Evolutionary conservation across 2,797 vertebrate species (phyloP).

Genomic region (Sebastes variabilis): DNA sequence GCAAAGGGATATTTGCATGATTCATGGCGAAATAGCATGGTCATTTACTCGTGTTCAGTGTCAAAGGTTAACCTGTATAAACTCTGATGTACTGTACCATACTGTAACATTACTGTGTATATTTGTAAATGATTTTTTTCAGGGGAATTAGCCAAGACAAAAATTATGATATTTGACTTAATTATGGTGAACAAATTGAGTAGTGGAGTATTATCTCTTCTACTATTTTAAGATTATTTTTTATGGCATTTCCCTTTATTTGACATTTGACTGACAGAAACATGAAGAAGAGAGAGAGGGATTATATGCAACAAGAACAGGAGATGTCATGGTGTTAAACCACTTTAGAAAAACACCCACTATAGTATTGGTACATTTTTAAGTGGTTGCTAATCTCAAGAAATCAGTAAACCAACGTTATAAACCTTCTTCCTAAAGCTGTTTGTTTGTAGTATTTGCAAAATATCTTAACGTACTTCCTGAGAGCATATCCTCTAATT

Average conservation of each 20-base stretch:
- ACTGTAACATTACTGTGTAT: not conserved
- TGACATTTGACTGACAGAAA: not conserved
- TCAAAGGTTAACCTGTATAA: not conserved
- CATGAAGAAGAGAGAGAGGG: not conserved
- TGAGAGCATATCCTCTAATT: conserved; percentile 17
- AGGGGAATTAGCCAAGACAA: not conserved
- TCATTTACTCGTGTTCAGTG: not conserved
- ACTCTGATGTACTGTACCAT: conserved; percentile 7
- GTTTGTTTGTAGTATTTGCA: not conserved
- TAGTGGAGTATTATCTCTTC: not conserved
- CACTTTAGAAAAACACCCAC: not conserved
- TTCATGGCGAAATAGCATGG: not conserved
- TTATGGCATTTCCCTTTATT: not conserved
- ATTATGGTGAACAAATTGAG: not conserved
- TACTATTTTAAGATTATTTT: not conserved
- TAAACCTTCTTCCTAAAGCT: not conserved
- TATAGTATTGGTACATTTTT: not conserved
- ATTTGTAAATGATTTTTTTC: not conserved
- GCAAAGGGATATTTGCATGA: not conserved
- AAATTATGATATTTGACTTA: not conserved
- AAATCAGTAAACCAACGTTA: not conserved
- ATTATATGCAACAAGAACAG: not conserved
- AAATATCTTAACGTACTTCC: conserved; percentile 14
- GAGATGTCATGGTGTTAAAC: not conserved
- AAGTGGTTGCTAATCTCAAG: not conserved